Conservation (phyloP, 2,888 invertebrate genomes). For the Phoenoteleia sp. region DNA sequence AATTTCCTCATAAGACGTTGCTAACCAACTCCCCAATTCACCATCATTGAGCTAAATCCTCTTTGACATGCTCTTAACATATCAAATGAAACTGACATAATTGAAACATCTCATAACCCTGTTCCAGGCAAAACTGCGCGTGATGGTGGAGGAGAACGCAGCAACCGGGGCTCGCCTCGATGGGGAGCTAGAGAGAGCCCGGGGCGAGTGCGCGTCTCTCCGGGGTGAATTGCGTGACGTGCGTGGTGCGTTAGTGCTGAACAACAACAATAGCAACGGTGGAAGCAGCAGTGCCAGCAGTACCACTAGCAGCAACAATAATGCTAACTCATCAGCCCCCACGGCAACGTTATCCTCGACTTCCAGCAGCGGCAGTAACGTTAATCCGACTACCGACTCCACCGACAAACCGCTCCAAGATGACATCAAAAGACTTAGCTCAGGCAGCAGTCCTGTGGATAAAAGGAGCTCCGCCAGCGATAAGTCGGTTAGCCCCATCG, state of each 20-base stretch:
- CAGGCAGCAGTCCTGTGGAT: conserved; percentile 84
- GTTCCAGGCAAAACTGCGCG: conserved; percentile 92
- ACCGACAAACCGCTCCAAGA: conserved; percentile 78
- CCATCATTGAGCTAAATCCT: not conserved
- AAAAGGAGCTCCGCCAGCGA: conserved; percentile 84
- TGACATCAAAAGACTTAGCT: conserved; percentile 82
- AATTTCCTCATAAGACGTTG: too few species aligned
- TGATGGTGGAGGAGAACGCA: conserved; percentile 96
- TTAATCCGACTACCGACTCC: conserved; percentile 72
- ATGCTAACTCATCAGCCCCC: conserved; percentile 73
- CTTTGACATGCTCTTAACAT: too few species aligned
- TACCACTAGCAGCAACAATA: conserved; percentile 77
- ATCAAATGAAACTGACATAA: conserved; percentile 2
- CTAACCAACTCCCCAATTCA: too few species aligned
- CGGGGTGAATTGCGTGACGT: conserved; percentile 88
- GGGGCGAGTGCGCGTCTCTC: conserved; percentile 88
- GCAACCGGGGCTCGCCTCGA: conserved; percentile 87
- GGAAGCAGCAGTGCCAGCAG: conserved; percentile 74
- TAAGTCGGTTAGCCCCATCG: conserved; percentile 87
- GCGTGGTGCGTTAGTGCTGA: conserved; percentile 84
- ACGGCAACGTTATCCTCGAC: conserved; percentile 78
- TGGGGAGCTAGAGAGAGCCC: conserved; percentile 89
- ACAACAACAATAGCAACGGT: conserved; percentile 81
- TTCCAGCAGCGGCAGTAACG: conserved; percentile 74
- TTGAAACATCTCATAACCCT: conserved; percentile 16